Conservation (phyloP, 2,113 vertebrate species). For the Semnornis frantzii region DNA sequence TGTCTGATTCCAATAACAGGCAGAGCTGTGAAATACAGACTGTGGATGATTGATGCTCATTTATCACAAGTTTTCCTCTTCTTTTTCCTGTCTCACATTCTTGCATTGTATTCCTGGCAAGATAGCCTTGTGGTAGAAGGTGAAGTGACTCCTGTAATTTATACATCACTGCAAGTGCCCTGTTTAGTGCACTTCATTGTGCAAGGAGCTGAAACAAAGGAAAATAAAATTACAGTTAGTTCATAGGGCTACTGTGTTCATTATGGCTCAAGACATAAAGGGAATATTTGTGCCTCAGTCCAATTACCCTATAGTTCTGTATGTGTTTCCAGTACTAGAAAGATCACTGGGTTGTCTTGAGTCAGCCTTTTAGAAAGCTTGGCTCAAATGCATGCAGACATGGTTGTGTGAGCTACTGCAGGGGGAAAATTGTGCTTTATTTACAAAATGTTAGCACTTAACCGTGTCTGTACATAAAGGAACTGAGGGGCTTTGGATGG, state of each 20-base stretch:
- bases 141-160: constrained; percentile 46
- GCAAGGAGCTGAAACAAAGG: constrained; percentile 24
- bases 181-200: neutral
- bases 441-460: neutral
- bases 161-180: constrained; percentile 1
- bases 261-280: constrained; percentile 64
- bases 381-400: neutral
- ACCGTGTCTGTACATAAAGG: neutral
- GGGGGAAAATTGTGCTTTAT: neutral
- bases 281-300: constrained; percentile 69
- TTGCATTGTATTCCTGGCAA: neutral
- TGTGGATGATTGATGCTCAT: neutral
- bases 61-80: neutral
- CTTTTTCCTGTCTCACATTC: neutral
- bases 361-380: constrained; percentile 9
- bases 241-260: constrained; percentile 54
- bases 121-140: constrained; percentile 3
- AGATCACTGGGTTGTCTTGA: constrained; percentile 57
- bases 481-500: neutral
- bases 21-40: neutral
- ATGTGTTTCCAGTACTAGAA: constrained; percentile 51
- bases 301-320: constrained; percentile 63
- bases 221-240: constrained; percentile 62
- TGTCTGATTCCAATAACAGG: neutral
- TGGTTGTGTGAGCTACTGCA: neutral